Base-by-base conservation (phyloP, 2,113 vertebrate genomes). In the Heterocephalus glaber region DNA sequence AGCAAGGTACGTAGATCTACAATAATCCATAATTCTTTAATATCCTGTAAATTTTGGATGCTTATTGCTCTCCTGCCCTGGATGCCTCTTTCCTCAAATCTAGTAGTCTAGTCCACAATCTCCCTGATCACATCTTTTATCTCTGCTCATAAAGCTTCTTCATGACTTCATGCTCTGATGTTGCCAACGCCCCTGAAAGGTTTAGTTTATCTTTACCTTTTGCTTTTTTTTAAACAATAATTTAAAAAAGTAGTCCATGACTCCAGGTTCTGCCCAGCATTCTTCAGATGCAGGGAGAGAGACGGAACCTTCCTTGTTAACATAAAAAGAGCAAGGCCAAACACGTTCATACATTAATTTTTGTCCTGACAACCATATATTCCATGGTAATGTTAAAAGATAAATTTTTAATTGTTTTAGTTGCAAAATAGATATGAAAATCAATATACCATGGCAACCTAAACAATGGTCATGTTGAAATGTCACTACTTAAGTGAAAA, bases 371-470 rank as follows among this genome's bases (percentile, higher is more conserved):
- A 70, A 47, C 44, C 24, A 77, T 14, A 79, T 4, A 60, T n/a
- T 72, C 7, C 35, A 44, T 26, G 11, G 13, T 30, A 79, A 54
- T 63, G 60, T 76, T 66, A 76, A 54, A 41, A 92, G 4, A 74
- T 28, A 58, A n/a, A 56, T 56, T 52, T 54, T 16, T 30, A n/a
- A 70, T 74, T 65, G 30, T 28, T 44, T 58, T 52, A 82, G 52
- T 54, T 83, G 77, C 10, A 65, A 95, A 92, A 82, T 38, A 82
- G 11, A 7, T 77, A 11, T 24, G 38, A 92, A 92, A 96, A 83
- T 61, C 41, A 83, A 13, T 56, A 63, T 52, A 58, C 12, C 33
- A n/a, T 56, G 52, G 65, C 6, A 72, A 89, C 11, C 65, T 35
- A 65, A 76, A 58, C 38, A 92, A 61, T n/a, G 20, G 47, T 65